Base-by-base conservation (phyloP, 1,140 invertebrate species). In the Asbolus verrucosus region DNA sequence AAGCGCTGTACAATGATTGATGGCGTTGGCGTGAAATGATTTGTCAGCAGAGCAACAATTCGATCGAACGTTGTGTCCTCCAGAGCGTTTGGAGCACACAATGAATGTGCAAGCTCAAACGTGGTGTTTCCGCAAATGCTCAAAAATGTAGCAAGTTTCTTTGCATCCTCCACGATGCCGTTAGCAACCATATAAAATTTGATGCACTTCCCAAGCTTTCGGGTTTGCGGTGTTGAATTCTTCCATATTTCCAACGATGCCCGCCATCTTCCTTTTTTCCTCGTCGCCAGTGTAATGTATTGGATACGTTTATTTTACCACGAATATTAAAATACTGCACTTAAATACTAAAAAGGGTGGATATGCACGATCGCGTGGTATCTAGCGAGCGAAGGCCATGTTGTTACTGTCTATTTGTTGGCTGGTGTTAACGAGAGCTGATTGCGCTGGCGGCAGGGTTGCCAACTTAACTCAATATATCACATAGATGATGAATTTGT, bases 81-180 rank as follows among this genome's bases (percentile, higher is more conserved):
- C 3, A 60, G 65, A 8, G n/a, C 19, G 9, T n/a, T 24, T 14
- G 46, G 46, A 15, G 46, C 18, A 19, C 8, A 3, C 18, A 54
- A 54, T 54, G 46, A 14, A 6, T 18, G 5, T 8, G 46, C 46
- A 4, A 54, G 14, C 18, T 54, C 6, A 19, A 54, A 54, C 46
- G 27, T 30, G 27, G 0, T 8, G 27, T 30, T 30, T 30, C 27
- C 27, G 9, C 27, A 30, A 4, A 30, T 8, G 27, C 27, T 30
- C 9, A 30, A 30, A 8, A 30, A 30, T 5, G 9, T 8, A 5
- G 27, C 27, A 5, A 4, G 4, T 30, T 30, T 30, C 9, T 8
- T 4, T 30, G 4, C 27, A 5, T 30, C 27, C 9, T 4, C 4
- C 4, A 8, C 9, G 27, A 30, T 30, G 27, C 9, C 9, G 27